A percentile compares a stretch with the other conserved stretches of the same genome.
Conservation (phyloP, 2,797 vertebrate genomes). For the Denticeps clupeoides region DNA sequence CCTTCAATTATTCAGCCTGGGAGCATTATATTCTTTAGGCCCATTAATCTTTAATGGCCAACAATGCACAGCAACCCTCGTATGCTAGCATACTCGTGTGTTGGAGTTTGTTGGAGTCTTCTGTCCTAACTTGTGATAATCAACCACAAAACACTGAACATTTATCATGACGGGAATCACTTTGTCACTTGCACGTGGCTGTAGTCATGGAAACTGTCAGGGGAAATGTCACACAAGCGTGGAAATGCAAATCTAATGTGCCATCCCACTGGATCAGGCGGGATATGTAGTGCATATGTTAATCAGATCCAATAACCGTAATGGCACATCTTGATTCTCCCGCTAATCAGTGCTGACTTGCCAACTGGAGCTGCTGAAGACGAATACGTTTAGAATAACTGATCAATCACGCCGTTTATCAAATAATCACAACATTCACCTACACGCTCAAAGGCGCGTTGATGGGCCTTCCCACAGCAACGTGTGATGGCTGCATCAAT, state of each 20-base stretch:
- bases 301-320: slow-evolving; percentile 28
- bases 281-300: slow-evolving; percentile 16
- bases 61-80: slow-evolving; percentile 7
- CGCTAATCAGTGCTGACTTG: slow-evolving; percentile 22
- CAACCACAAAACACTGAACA: no score
- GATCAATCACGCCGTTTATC: slow-evolving; percentile 8
- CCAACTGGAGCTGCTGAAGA: slow-evolving; percentile 3
- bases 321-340: slow-evolving; percentile 17
- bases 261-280: no score
- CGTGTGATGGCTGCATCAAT: slow-evolving; percentile 6
- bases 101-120: no score
- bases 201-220: background rate
- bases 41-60: slow-evolving; percentile 15
- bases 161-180: no score
- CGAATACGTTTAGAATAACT: slow-evolving; percentile 11
- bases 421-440: no score
- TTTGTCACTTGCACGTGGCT: no score
- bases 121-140: no score
- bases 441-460: no score
- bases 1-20: slow-evolving; percentile 17
- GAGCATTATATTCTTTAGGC: slow-evolving; percentile 14
- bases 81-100: no score
- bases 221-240: background rate
- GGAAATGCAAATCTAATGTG: no score
- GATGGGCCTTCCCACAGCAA: background rate